Base-by-base conservation (phyloP, 2,888 invertebrate species). In the Eupithecia centaureata region DNA sequence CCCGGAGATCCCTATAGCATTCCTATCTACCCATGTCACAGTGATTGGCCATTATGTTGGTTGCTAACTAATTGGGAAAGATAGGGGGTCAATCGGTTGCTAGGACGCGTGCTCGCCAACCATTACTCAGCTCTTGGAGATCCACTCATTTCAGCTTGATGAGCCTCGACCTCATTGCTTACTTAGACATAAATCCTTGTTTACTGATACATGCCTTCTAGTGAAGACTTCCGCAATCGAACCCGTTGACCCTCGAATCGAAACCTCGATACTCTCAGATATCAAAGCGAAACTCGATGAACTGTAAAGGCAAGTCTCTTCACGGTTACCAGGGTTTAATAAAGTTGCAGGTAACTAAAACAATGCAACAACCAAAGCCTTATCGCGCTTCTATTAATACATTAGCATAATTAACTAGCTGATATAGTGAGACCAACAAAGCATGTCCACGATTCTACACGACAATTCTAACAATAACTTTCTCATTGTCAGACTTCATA, bases 101-200 rank as follows among this genome's bases (percentile, higher is more conserved):
- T 76, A 77, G 76, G 77, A 77, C 79, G 83, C 85, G 83, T 87
- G 86, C 78, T 79, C 73, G 71, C 71, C 75, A 78, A 77, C 80
- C 79, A 82, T 86, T 85, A 86, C 77, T 79, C 75, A 77, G 73
- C 74, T 68, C 68, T 57, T 60, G 75, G 80, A 80, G 80, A 85
- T 76, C 77, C 78, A 82, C 79, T 83, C 81, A 80, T 82, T 83
- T 78, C 78, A 78, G 85, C 85, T 85, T 85, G 80, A 85, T 80
- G 79, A 82, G 78, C 75, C 75, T 33, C 74, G 71, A 78, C 77
- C 79, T 80, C 76, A 82, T 79, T 78, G 61, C 63, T 68, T 68
- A 67, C 70, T 68, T 30, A 77, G 71, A 75, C 72, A 80, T 77
- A 77, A 77, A 47, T 47, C 47, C 47, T 47, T 47, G 47, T 47